Conservation (phyloP, 2,888 invertebrate species). For the Latheticus oryzae region DNA sequence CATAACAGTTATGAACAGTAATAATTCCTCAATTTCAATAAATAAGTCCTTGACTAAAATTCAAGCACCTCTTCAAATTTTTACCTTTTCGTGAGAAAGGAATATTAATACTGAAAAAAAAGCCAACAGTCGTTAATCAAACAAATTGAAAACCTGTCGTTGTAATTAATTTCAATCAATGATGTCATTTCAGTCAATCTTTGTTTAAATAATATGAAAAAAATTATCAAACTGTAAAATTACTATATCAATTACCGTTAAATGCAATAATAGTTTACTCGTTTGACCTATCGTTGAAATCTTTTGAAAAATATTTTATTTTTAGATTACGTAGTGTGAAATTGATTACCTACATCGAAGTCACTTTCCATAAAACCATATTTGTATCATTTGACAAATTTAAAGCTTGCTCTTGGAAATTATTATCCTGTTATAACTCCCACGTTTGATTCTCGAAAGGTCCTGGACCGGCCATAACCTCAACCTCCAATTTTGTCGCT, state of each 20-base stretch:
- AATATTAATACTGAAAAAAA: too few species aligned
- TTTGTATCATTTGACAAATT: slow-evolving; percentile 17
- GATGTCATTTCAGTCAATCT: slow-evolving; percentile 28
- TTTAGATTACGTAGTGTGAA: too few species aligned
- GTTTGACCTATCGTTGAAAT: neutral
- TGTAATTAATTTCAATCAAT: slow-evolving; percentile 13
- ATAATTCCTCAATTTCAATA: too few species aligned
- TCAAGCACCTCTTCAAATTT: too few species aligned
- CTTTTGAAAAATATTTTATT: neutral
- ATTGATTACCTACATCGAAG: slow-evolving; percentile 6
- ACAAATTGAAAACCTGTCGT: slow-evolving; percentile 11
- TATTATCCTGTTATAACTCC: slow-evolving; percentile 5
- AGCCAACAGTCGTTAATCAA: slow-evolving; percentile 35
- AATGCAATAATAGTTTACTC: neutral
- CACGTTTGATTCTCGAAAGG: neutral
- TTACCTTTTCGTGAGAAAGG: too few species aligned
- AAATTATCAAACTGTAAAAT: slow-evolving; percentile 6
- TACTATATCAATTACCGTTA: neutral
- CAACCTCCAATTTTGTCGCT: too few species aligned
- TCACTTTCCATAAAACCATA: slow-evolving; percentile 4
- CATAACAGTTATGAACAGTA: too few species aligned
- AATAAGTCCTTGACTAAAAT: too few species aligned
- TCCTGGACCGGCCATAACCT: too few species aligned
- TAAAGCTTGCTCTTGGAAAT: slow-evolving; percentile 10
- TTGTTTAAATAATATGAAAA: too few species aligned